Evolutionary conservation across 2,797 vertebrate genomes (phyloP), one percentile per base, ranked within the genome.

Genomic region (Odontamblyopus rebecca): DNA sequence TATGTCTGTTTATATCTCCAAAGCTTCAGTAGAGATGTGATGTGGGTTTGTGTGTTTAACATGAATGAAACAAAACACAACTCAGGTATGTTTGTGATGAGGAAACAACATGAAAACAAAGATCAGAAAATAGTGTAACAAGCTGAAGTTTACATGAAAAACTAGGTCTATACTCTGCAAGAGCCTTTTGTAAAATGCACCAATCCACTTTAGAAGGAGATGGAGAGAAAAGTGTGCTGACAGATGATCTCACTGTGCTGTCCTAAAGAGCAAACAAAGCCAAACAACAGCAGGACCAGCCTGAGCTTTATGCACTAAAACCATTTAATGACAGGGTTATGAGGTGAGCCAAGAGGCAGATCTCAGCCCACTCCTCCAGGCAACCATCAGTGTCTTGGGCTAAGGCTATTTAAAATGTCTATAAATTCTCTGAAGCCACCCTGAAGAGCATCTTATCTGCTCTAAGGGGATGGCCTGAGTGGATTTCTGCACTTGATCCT

Each of bases 401-500:
- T 93, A 89, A 93, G 81, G 79, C 89, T 70, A 68, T 87, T 92
- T 89, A 84, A 84, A 88, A 89, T 76, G 79, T 79, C 89, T 89
- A 81, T 89, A 91, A 91, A 90, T 88, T 90, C 86, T 86, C 82
- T 35, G 68, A 72, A 87, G 87, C 83, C 32, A 4, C 63, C 73
- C 76, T 77, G 29, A 72, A 90, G 76, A 85, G 73, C 81, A 85
- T 87, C 88, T 93, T 89, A 91, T 90, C 86, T 86, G 79, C 72
- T 84, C 70, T 84, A 88, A 78, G 85, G 78, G 78, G 82, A 79
- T 67, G 82, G 82, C 76, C 79, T 82, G 77, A 86, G 84, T 56
- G 85, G 91, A 91, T 93, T 90, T 89, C 70, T 74, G 79, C 48
- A 56, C 87, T 85, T 93, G 86, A 93, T 93, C 93, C 89, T 77